phyloP scores from a whole-genome alignment of 2,797 vertebrate species.

The Salarias fasciatus region DNA sequence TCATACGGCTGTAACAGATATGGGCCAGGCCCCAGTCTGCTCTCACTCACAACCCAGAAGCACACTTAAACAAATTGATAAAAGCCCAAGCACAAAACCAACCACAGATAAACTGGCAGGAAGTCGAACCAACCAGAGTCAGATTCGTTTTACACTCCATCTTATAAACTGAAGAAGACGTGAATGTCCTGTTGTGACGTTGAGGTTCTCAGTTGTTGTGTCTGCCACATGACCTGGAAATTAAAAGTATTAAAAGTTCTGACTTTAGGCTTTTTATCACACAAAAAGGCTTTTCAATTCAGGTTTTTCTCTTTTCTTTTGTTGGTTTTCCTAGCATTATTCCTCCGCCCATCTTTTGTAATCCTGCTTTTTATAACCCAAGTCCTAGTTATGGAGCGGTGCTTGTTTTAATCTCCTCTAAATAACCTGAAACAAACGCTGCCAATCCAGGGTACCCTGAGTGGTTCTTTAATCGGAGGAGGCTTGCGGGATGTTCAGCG shows the following conservation, averaged over 20 bases:
- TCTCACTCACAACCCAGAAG: constrained; percentile 9
- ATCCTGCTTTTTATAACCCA: too few relatives aligned
- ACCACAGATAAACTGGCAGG: constrained; percentile 3
- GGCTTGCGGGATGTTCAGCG: constrained; percentile 25
- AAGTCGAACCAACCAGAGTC: constrained; percentile 2
- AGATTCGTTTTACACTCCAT: constrained; percentile 7
- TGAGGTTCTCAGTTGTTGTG: too few relatives aligned
- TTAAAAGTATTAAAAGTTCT: too few relatives aligned
- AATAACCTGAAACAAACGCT: constrained; percentile 16
- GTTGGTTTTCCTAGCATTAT: too few relatives aligned
- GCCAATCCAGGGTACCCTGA: neutral
- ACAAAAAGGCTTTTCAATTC: too few relatives aligned
- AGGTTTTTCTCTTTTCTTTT: too few relatives aligned
- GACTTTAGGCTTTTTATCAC: too few relatives aligned
- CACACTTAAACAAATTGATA: constrained; percentile 11
- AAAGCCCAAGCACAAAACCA: neutral
- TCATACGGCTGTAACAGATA: constrained; percentile 48
- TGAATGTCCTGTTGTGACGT: too few relatives aligned
- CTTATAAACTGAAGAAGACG: neutral
- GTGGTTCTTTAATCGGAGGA: constrained; percentile 5
- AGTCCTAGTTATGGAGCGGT: neutral
- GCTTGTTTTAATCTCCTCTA: neutral
- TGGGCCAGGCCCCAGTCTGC: constrained; percentile 17
- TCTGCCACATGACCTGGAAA: too few relatives aligned
- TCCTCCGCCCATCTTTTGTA: too few relatives aligned